These are phyloP conservation scores for Alloscopus bannaensis DNA, from an alignment of 2,888 invertebrate genomes.

Conservation along the genomic window DNA sequence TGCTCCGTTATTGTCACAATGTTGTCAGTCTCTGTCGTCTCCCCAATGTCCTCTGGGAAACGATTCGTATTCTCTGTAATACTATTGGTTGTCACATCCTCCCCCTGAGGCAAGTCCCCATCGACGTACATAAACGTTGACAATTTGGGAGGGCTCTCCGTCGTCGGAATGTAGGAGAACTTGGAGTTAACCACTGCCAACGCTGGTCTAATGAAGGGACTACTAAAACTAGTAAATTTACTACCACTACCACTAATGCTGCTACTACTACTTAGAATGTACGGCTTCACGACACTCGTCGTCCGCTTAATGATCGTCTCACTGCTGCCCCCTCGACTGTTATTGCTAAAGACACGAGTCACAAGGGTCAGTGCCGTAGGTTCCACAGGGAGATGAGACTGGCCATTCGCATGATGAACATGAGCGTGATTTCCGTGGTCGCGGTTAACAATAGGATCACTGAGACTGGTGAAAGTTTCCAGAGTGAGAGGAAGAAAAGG, in stretches of 20 bases:
- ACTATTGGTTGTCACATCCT: constrained; percentile 38
- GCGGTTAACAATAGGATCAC: constrained; percentile 69
- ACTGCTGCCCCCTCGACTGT: constrained; percentile 23
- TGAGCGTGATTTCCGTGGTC: constrained; percentile 69
- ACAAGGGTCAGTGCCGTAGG: constrained; percentile 60
- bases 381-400: constrained; percentile 72
- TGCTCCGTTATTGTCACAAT: constrained; percentile 53
- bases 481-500: constrained; percentile 73
- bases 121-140: constrained; percentile 71
- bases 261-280: constrained; percentile 1
- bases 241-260: constrained; percentile 4
- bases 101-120: constrained; percentile 34
- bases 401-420: constrained; percentile 72
- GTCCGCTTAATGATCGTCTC: constrained; percentile 41
- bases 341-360: constrained; percentile 28
- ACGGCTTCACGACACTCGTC: constrained; percentile 17
- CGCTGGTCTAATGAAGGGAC: constrained; percentile 11
- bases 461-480: constrained; percentile 73
- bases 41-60: constrained; percentile 37
- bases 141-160: constrained; percentile 69
- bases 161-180: constrained; percentile 37
- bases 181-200: constrained; percentile 20
- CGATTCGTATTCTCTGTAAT: constrained; percentile 43
- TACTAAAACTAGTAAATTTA: constrained; percentile 13
- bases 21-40: constrained; percentile 46